Base-by-base conservation (phyloP, 1,140 invertebrate species). In the Mercenaria mercenaria region DNA sequence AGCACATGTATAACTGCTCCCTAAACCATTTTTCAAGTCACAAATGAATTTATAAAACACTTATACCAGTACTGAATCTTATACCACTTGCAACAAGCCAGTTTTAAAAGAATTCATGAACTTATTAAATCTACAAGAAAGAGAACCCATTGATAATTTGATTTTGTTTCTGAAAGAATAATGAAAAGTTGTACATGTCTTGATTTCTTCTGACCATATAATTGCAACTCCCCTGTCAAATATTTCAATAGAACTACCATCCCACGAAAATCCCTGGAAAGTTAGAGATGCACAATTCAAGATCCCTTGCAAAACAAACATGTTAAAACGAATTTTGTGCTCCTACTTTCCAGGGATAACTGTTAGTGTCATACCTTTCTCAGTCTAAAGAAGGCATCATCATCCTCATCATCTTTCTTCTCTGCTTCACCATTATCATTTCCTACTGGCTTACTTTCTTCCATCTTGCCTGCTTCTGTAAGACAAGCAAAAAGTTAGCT, bases 301-400 rank as follows among this genome's bases (percentile, higher is more conserved):
- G 67, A 1, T 18, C 34, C n/a, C 34, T 61, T 72, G 32, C 32
- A 56, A 59, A 59, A 50, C 1, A 79, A 23, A 79, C 43, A 50
- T 29, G 74, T 56, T 50, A 76, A 11, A 56, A 79, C 43, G 18
- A 6, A 15, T 32, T 23, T 56, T 37, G 76, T 79, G 76, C 50
- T 18, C 11, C 20, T 3, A 85, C 84, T 87, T 77, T 72, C 84
- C 67, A 87, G 72, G 69, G 84, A 18, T 20, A 1, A 39, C 11
- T 37, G 64, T 41, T 32, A 4, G 3, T 32, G 20, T 34, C 84
- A 10, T 88, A 88, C 86, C 86, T 88, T 88, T 67, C 86, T 56
- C 11, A 88, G 37, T 64, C 26, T 79, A 39, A 88, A 88, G 61
- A 88, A 88, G 1, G 86, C 86, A 88, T 88, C 86, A 79, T 88